Evolutionary conservation across 37 sponge, comb jelly and placozoan genomes (phyloP).

Genomic region (Ephydatia muelleri): DNA sequence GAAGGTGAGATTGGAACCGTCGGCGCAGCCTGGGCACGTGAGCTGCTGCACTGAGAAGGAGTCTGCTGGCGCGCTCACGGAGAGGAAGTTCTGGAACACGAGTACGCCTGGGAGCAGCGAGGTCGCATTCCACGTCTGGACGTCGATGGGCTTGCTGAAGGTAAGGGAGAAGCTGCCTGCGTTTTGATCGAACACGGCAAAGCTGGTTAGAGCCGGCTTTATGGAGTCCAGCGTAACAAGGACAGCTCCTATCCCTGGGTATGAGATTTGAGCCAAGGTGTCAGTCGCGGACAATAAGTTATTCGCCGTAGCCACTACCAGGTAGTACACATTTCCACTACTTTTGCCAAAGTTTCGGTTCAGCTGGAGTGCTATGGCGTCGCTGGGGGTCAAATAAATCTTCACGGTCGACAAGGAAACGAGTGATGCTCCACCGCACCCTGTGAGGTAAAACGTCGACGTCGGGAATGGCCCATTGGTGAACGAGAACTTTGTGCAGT

Average conservation of each 20-base stretch:
- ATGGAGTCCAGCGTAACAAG: slow-evolving; percentile 42
- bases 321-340: slow-evolving; percentile 9
- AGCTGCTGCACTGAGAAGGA: slow-evolving; percentile 38
- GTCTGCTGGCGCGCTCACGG: neutral
- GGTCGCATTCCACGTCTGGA: slow-evolving; percentile 11
- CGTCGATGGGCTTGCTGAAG: slow-evolving; percentile 75
- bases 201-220: slow-evolving; percentile 52
- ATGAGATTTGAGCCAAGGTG: neutral
- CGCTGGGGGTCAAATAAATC: slow-evolving; percentile 26
- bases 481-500: slow-evolving; percentile 50
- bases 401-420: neutral
- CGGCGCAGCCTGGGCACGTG: slow-evolving; percentile 41
- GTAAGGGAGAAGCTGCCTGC: slow-evolving; percentile 53
- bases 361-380: slow-evolving; percentile 46
- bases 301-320: slow-evolving; percentile 11
- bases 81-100: slow-evolving; percentile 53
- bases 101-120: slow-evolving; percentile 31
- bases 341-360: slow-evolving; percentile 44
- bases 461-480: slow-evolving; percentile 2
- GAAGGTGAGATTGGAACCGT: slow-evolving; percentile 57
- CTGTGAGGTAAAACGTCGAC: slow-evolving; percentile 11
- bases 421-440: neutral
- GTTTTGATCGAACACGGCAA: slow-evolving; percentile 68
- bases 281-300: slow-evolving; percentile 10
- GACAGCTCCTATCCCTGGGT: slow-evolving; percentile 15